A percentile compares a stretch with the other conserved stretches of the same genome.
Conservation (phyloP, 2,888 invertebrate genomes). For the Escarpia spicata region DNA sequence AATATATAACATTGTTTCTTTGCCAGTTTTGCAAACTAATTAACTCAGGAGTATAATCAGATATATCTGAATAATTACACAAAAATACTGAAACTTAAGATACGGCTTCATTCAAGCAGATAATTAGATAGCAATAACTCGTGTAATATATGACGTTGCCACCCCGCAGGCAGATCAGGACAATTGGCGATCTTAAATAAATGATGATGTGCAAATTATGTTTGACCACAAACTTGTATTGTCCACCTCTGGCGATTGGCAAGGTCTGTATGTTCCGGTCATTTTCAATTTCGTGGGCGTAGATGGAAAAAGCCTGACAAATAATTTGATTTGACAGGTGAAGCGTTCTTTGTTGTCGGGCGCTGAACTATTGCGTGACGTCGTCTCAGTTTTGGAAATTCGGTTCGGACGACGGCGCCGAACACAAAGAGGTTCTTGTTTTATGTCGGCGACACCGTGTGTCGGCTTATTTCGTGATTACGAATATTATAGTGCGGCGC, state of each 20-base stretch:
- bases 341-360: neutral
- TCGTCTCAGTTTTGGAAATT: neutral
- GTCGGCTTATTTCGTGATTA: neutral
- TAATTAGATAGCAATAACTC: neutral
- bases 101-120: neutral
- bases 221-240: neutral
- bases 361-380: neutral
- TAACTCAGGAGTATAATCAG: no score
- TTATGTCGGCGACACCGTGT: no score
- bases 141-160: neutral
- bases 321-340: neutral
- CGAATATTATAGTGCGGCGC: neutral
- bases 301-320: neutral
- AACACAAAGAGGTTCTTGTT: no score
- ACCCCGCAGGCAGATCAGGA: neutral
- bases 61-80: no score
- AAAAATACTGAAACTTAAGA: neutral
- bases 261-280: neutral
- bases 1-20: no score
- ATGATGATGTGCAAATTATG: constrained; percentile 3
- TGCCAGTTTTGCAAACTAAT: no score
- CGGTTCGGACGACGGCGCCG: neutral
- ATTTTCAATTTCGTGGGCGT: neutral
- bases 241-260: neutral
- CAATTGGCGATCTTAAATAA: neutral